Conservation (phyloP, 2,797 vertebrate species). For the Rhabdophis nuchalis region DNA sequence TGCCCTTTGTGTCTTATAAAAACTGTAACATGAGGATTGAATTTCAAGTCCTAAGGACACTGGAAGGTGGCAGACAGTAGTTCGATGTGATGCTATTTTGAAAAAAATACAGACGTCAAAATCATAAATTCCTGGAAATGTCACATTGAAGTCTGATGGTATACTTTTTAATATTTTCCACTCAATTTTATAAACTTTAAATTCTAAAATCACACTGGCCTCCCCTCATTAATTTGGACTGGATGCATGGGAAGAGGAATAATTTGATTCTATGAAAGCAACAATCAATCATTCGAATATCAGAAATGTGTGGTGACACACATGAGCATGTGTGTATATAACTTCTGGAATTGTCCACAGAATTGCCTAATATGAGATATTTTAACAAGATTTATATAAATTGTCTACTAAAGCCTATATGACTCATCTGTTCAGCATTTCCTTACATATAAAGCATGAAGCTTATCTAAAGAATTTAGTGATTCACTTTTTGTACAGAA, state of each 20-base stretch:
- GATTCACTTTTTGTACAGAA: neutral
- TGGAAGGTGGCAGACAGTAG: neutral
- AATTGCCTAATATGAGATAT: neutral
- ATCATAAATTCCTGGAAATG: neutral
- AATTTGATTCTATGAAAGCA: neutral
- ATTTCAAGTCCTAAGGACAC: neutral
- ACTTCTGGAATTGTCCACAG: neutral
- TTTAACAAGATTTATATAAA: neutral
- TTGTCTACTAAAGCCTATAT: neutral
- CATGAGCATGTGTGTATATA: neutral
- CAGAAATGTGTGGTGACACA: neutral
- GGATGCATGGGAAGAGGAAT: neutral
- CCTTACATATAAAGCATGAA: neutral
- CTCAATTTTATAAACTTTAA: neutral
- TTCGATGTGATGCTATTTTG: neutral
- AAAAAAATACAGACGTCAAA: neutral
- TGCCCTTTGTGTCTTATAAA: neutral
- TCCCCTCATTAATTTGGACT: neutral
- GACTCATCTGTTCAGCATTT: neutral
- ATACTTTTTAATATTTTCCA: neutral
- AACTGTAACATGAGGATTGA: neutral
- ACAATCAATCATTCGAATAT: neutral
- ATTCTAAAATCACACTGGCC: neutral
- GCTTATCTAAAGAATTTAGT: neutral
- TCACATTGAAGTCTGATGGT: neutral